A percentile compares a stretch with the other conserved stretches of the same genome.
Evolutionary conservation across 2,888 invertebrate genomes (phyloP).

Genomic region (Bombylius major): DNA sequence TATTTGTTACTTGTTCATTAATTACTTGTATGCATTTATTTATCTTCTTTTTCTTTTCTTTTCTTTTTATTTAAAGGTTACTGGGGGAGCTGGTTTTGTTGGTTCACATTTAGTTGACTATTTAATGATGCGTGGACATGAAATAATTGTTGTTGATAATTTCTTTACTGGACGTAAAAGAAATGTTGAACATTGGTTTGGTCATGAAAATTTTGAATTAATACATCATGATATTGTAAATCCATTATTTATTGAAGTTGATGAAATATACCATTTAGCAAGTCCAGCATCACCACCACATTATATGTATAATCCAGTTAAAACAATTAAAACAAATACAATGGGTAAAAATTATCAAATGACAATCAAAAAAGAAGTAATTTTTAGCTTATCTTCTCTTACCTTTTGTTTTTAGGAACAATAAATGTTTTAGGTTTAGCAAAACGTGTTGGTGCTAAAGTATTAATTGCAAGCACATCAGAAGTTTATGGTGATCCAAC

Average conservation of each 20-base stretch:
- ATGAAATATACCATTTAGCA: constrained; percentile 96
- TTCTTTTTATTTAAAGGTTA: constrained; percentile 48
- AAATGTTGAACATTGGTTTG: constrained; percentile 98
- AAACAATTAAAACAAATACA: constrained; percentile 98
- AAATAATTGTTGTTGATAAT: constrained; percentile 94
- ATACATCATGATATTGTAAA: constrained; percentile 99
- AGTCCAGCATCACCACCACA: constrained; percentile 98
- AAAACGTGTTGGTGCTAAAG: constrained; percentile 80
- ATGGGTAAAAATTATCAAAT: constrained; percentile 41
- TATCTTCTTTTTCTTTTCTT: not conserved
- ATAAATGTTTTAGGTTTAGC: constrained; percentile 88
- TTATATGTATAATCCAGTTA: constrained; percentile 99
- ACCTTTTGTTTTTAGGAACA: constrained; percentile 41
- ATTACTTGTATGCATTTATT: not conserved
- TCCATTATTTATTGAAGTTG: constrained; percentile 92
- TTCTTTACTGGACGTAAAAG: constrained; percentile 95
- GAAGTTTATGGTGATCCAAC: constrained; percentile 99
- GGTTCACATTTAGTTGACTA: constrained; percentile 95
- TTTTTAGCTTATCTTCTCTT: not conserved
- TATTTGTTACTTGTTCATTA: too few species aligned
- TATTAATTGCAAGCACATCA: constrained; percentile 94
- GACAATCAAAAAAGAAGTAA: not conserved
- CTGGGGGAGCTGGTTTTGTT: constrained; percentile 98
- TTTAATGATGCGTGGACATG: constrained; percentile 91
- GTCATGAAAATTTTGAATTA: constrained; percentile 96